Conservation (phyloP, 2,113 vertebrate genomes). For the Silurus meridionalis region DNA sequence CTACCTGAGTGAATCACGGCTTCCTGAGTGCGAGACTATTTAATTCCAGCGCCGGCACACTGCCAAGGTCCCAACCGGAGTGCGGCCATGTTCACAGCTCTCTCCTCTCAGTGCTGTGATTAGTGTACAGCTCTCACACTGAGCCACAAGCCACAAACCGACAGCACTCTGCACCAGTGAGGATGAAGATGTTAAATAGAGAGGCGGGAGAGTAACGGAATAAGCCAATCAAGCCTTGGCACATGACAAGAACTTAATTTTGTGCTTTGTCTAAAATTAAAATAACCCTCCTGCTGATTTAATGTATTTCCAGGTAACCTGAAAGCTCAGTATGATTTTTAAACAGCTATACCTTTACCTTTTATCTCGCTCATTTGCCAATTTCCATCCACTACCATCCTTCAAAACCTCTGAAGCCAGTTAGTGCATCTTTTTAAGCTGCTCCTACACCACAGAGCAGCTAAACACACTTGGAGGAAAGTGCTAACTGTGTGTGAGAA, state of each 20-base stretch:
- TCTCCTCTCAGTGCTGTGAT: conserved; percentile 61
- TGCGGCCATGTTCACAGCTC: conserved; percentile 67
- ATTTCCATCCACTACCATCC: background rate
- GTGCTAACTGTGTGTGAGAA: background rate
- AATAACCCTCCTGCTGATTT: background rate
- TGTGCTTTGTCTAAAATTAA: conserved; percentile 28
- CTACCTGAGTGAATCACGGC: conserved; percentile 29
- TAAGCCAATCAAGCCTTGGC: conserved; percentile 62
- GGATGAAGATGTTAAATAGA: conserved; percentile 53
- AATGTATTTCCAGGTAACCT: background rate
- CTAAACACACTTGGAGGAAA: background rate
- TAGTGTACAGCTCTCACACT: conserved; percentile 52
- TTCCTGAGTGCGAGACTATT: conserved; percentile 46
- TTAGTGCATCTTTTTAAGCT: background rate
- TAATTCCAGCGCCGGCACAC: conserved; percentile 60
- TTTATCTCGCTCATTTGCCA: background rate
- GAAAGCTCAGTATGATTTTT: background rate
- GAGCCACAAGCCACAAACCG: conserved; percentile 59
- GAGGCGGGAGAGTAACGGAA: conserved; percentile 35
- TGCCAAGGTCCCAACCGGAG: conserved; percentile 67
- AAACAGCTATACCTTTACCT: background rate
- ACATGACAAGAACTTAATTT: conserved; percentile 63
- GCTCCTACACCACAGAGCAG: background rate
- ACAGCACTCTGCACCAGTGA: conserved; percentile 61
- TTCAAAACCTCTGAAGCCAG: background rate